Conservation (phyloP, 1,140 invertebrate species). For the Phthorimaea operculella region DNA sequence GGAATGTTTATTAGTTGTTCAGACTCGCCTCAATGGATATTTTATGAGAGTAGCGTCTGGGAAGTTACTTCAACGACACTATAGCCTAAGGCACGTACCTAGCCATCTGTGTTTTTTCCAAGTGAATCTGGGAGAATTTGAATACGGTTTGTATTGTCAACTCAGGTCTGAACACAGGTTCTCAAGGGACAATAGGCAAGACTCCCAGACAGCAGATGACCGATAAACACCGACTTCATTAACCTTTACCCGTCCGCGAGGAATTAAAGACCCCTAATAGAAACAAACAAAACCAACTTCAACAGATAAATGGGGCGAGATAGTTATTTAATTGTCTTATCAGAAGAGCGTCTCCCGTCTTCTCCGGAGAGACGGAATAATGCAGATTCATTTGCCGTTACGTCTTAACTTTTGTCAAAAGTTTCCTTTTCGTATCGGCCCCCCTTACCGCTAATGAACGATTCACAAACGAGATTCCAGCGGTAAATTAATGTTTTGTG, state of each 20-base stretch:
- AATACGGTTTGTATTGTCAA: no score
- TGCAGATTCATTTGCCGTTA: conserved; percentile 41
- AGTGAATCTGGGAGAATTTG: no score
- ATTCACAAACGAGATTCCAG: conserved; percentile 39
- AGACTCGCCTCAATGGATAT: neutral
- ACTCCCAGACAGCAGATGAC: conserved; percentile 24
- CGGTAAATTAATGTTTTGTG: conserved; percentile 41
- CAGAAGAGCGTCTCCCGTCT: conserved; percentile 24
- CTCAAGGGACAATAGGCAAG: neutral
- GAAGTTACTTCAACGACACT: neutral
- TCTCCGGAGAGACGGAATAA: conserved; percentile 23
- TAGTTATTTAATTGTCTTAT: conserved; percentile 57
- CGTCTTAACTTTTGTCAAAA: conserved; percentile 48
- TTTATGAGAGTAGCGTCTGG: neutral
- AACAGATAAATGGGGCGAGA: conserved; percentile 51
- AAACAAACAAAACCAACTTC: conserved; percentile 54
- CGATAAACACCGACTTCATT: conserved; percentile 48
- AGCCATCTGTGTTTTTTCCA: no score
- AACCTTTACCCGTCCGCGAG: conserved; percentile 41
- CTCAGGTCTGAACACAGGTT: no score
- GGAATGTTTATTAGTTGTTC: conserved; percentile 17
- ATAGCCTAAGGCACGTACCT: neutral
- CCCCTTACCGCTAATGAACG: conserved; percentile 37
- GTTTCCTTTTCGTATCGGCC: conserved; percentile 26
- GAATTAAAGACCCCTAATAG: conserved; percentile 58